Evolutionary conservation across 2,888 invertebrate species (phyloP).

Genomic region (Lasioglossum lativentre): DNA sequence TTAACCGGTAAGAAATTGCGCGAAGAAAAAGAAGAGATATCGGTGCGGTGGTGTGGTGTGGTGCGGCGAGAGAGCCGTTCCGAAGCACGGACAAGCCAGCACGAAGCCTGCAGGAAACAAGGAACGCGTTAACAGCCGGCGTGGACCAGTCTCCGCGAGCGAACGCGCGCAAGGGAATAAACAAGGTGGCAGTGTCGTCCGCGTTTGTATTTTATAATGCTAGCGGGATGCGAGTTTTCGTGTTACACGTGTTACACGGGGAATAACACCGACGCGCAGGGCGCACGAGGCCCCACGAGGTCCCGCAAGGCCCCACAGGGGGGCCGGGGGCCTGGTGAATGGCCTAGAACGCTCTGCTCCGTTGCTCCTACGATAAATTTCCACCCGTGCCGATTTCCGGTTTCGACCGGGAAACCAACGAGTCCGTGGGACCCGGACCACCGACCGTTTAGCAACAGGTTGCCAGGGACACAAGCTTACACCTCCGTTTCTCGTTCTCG

Average conservation of each 20-base stretch:
- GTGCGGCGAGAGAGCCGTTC: background rate
- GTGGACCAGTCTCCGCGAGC: background rate
- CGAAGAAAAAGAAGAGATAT: background rate
- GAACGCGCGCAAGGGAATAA: background rate
- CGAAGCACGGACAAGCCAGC: too few relatives aligned
- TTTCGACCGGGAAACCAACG: constrained; percentile 64
- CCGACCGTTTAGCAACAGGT: constrained; percentile 47
- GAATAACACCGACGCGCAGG: constrained; percentile 27
- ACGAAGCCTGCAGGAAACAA: background rate
- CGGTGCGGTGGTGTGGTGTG: background rate
- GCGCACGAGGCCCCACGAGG: background rate
- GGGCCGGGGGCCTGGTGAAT: constrained; percentile 46
- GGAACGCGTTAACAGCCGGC: constrained; percentile 13
- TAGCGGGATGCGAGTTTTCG: constrained; percentile 30
- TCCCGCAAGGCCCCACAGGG: background rate
- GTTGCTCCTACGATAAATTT: constrained; percentile 69
- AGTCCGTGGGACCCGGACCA: constrained; percentile 44
- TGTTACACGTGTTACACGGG: constrained; percentile 36
- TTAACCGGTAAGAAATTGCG: background rate
- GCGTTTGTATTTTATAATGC: background rate
- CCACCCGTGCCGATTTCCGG: constrained; percentile 76
- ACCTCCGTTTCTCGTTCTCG: constrained; percentile 7
- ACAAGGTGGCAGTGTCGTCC: background rate
- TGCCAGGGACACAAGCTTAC: constrained; percentile 18
- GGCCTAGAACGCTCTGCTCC: constrained; percentile 51